phyloP scores from a whole-genome alignment of 1,140 invertebrate species.

The Stenopsyche tienmushanensis region DNA sequence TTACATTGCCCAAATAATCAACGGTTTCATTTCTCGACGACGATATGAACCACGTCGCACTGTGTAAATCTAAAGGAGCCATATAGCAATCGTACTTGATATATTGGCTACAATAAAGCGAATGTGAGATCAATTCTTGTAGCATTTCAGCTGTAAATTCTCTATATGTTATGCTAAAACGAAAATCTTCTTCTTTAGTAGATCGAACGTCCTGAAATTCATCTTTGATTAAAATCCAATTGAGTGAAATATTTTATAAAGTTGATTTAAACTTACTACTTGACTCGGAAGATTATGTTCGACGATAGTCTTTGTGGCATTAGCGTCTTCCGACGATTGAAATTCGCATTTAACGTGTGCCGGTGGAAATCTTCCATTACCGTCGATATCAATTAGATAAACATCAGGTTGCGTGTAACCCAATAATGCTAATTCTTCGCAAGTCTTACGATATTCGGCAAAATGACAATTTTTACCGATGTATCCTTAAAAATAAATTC shows the following conservation, averaged over 20 bases:
- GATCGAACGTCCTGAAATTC: constrained; percentile 71
- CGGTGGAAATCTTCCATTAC: constrained; percentile 86
- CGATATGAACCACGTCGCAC: constrained; percentile 87
- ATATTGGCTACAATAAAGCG: constrained; percentile 84
- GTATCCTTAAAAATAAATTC: constrained; percentile 55
- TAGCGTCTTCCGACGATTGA: constrained; percentile 76
- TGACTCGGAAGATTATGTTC: constrained; percentile 91
- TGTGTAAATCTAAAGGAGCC: constrained; percentile 82
- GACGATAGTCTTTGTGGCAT: constrained; percentile 82
- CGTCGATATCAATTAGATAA: constrained; percentile 90
- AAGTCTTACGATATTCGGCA: constrained; percentile 84
- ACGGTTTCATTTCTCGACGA: constrained; percentile 74
- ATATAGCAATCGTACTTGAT: constrained; percentile 91
- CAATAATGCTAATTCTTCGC: constrained; percentile 85
- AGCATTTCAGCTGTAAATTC: constrained; percentile 89
- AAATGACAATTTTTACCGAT: constrained; percentile 94
- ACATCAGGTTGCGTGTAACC: constrained; percentile 85
- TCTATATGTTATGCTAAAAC: constrained; percentile 81
- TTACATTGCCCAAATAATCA: constrained; percentile 81
- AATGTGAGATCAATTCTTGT: constrained; percentile 84
- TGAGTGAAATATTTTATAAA: background rate
- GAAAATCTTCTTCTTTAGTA: constrained; percentile 72
- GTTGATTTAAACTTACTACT: constrained; percentile 55
- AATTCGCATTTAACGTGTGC: constrained; percentile 90
- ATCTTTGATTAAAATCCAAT: background rate